phyloP scores from a whole-genome alignment of 2,113 vertebrate species.

The Stegostoma tigrinum region DNA sequence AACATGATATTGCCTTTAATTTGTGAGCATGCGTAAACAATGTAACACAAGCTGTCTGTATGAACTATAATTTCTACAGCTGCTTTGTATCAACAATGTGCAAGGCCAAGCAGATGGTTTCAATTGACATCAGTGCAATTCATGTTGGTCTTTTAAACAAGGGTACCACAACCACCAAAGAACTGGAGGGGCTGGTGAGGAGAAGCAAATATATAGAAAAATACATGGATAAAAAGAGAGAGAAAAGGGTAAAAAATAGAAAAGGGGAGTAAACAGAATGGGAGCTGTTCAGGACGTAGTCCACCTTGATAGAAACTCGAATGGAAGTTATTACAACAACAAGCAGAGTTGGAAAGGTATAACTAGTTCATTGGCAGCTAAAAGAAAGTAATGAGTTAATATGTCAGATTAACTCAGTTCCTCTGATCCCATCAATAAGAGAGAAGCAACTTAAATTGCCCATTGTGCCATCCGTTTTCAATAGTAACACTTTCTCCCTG shows the following conservation, averaged over 20 bases:
- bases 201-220: background rate
- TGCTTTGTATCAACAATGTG: conserved; percentile 18
- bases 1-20: conserved; percentile 23
- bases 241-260: background rate
- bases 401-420: background rate
- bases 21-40: conserved; percentile 15
- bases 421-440: too few relatives aligned
- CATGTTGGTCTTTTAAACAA: conserved; percentile 5
- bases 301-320: background rate
- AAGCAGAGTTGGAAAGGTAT: background rate
- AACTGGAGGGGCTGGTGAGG: background rate
- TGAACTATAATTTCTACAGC: background rate
- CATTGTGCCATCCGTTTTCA: background rate
- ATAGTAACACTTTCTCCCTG: background rate
- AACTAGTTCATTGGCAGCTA: background rate
- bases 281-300: too few relatives aligned
- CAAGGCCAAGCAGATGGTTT: background rate
- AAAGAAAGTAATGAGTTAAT: background rate
- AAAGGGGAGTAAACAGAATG: background rate
- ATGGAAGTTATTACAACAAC: background rate
- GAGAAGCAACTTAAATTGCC: background rate
- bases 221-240: background rate
- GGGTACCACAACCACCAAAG: background rate
- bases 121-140: conserved; percentile 8
- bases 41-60: background rate